Evolutionary conservation across 2,113 vertebrate species (phyloP), one percentile per base, ranked within the genome.

Genomic region (Merops nubicus): DNA sequence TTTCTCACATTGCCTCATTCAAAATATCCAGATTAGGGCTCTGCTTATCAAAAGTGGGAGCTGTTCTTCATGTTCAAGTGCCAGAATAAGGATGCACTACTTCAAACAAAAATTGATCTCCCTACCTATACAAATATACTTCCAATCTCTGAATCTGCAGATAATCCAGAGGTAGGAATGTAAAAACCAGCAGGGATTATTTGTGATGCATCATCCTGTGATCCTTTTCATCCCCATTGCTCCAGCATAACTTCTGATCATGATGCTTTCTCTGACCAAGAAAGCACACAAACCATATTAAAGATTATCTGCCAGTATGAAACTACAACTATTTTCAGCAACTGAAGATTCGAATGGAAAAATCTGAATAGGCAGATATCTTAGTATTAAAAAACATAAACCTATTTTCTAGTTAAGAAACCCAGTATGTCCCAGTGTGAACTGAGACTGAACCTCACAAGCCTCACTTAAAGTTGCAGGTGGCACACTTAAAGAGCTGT

Each of bases 361-460:
- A 80, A 18, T 33, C 28, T n/a, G 20, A 83, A 2, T 54, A 48
- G 34, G 38, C 51, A 67, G 36, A 53, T 11, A 29, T 3, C 11
- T 53, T 59, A 40, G 4, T n/a, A 65, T 18, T 4, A 53, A 51
- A 63, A 36, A 26, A 36, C 15, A 42, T 62, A 36, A 29, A 53
- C 25, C 6, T n/a, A 51, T 33, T 54, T 60, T 18, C 29, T 91
- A 83, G 85, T 76, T 51, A 76, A 90, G 57, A 90, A 65, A 73
- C 40, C 3, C 26, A 56, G 26, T 29, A 34, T 19, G 36, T 62
- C 69, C 88, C 21, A 86, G n/a, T n/a, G n/a, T n/a, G n/a, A n/a
- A n/a, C n/a, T n/a, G n/a, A 95, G 83, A 82, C 25, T 6, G 69
- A 81, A 85, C 68, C 51, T 75, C 64, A 77, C 42, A 88, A 77